Percentiles rank a stretch among this genome's conserved stretches.
phyloP scores from a whole-genome alignment of 2,888 invertebrate genomes.

The Oscheius sp. region DNA sequence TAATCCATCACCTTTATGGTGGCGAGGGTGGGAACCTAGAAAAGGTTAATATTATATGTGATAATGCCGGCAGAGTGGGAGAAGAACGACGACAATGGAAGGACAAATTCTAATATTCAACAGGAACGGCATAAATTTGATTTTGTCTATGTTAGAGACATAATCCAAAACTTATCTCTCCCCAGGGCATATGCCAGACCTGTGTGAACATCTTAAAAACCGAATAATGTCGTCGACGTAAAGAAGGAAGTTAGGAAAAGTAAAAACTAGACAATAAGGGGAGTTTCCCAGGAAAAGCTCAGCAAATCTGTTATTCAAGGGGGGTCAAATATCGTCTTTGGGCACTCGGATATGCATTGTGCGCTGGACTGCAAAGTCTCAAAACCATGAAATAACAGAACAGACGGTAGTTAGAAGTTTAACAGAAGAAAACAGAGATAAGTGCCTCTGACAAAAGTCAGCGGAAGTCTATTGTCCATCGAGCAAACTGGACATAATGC shows the following conservation, averaged over 20 bases:
- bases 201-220: neutral
- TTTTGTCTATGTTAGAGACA: constrained; percentile 24
- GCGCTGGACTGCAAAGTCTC: neutral
- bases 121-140: constrained; percentile 34
- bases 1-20: neutral
- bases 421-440: constrained; percentile 9
- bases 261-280: neutral
- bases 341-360: constrained; percentile 23
- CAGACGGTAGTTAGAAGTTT: neutral
- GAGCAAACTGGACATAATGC: constrained; percentile 25
- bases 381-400: neutral
- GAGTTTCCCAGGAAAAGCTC: neutral
- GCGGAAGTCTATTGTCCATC: constrained; percentile 26
- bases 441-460: constrained; percentile 8
- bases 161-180: constrained; percentile 36
- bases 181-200: constrained; percentile 19
- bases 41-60: neutral
- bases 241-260: neutral
- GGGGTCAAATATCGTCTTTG: constrained; percentile 24
- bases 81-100: no score
- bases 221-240: neutral
- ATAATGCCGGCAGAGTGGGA: no score
- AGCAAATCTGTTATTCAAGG: constrained; percentile 2
- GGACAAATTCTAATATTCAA: constrained; percentile 18
- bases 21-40: constrained; percentile 10